Percentiles rank a stretch among this genome's conserved stretches.
These are phyloP conservation scores for Parazoanthus atlanticus DNA, from an alignment of 92 coral and sea anemone genomes.

Conservation along the genomic window DNA sequence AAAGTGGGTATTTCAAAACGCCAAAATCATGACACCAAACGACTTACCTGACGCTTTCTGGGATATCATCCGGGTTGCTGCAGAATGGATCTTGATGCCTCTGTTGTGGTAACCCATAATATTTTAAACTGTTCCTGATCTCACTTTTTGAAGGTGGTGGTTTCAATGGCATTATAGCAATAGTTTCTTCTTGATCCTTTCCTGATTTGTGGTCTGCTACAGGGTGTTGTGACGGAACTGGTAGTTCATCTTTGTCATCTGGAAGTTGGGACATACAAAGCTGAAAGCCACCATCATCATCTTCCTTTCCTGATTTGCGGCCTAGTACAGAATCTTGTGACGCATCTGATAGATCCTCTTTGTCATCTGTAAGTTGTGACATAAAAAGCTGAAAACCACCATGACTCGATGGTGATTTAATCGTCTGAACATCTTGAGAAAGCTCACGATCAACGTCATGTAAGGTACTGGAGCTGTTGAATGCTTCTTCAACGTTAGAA, in stretches of 20 bases:
- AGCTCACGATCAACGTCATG: neutral
- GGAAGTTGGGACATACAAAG: too few species aligned
- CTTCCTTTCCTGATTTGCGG: neutral
- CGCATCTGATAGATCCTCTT: neutral
- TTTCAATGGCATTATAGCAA: slow-evolving; percentile 65
- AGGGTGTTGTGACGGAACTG: neutral
- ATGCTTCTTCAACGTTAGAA: neutral
- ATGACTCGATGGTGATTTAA: neutral
- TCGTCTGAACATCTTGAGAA: neutral
- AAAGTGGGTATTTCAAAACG: neutral
- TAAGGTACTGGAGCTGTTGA: neutral
- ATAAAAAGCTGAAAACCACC: neutral
- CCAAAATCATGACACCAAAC: neutral
- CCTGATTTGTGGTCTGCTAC: neutral
- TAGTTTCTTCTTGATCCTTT: neutral
- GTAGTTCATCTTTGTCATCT: neutral
- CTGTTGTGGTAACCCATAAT: slow-evolving; percentile 81
- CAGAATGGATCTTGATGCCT: slow-evolving; percentile 88
- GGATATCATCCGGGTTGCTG: slow-evolving; percentile 91
- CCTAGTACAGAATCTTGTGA: neutral
- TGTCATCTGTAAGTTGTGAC: neutral
- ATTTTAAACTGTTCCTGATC: slow-evolving; percentile 57
- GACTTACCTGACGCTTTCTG: slow-evolving; percentile 74
- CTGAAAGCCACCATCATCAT: too few species aligned
- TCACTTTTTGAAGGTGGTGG: slow-evolving; percentile 70